Base-by-base conservation (phyloP, 2,888 invertebrate genomes). In the Xanthorhoe spadicearia region DNA sequence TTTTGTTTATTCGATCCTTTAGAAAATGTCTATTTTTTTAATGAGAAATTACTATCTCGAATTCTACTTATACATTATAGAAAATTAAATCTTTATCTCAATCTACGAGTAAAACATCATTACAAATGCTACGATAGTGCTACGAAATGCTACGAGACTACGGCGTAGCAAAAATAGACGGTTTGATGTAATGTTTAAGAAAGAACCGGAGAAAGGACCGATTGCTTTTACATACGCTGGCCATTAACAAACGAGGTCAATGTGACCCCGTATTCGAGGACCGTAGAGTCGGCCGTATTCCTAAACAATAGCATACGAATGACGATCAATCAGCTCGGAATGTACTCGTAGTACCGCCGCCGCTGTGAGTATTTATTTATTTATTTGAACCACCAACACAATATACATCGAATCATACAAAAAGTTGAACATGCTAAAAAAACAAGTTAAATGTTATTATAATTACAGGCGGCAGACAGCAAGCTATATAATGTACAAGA, bases 251-350 rank as follows among this genome's bases (percentile, higher is more conserved):
- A 19, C 17, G 9, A 18, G 48, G 60, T 60, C 61, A 51, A 53
- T 53, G 57, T 50, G 57, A 61, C 17, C 60, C 43, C 19, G 49
- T 35, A 49, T 17, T 19, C 28, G 43, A 35, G 9, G n/a, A 10
- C 8, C 6, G 5, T 48, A 57, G 48, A 53, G 51, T 9, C 38
- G 52, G 52, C 6, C 61, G 49, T 61, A 58, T 61, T 54, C 53
- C 49, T 62, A 61, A 65, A 68, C 69, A 71, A 63, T 28, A 43
- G 56, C 59, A 62, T 65, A 63, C 50, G 52, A 64, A 64, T 68
- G 64, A 56, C 43, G 53, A 64, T 68, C 70, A 64, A 67, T 70
- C 71, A 59, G 61, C 51, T 58, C 55, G 18, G 19, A 15, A 43
- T 7, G n/a, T n/a, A n/a, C n/a, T n/a, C n/a, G n/a, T n/a, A 43